Conservation (phyloP, 1,140 invertebrate genomes). For the Achatina immaculata region DNA sequence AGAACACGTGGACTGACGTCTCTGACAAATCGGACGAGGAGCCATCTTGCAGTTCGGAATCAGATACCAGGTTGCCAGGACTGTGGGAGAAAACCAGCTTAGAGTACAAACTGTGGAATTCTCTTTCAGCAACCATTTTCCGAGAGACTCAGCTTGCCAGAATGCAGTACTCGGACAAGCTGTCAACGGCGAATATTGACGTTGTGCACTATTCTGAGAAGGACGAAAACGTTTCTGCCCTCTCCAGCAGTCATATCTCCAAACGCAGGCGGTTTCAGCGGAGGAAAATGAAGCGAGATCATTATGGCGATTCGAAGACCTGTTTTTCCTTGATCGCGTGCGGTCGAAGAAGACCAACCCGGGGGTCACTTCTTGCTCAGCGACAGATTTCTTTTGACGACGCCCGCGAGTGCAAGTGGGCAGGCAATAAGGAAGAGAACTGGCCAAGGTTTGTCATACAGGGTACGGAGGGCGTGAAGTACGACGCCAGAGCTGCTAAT, state of each 20-base stretch:
- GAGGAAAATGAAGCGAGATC: background rate
- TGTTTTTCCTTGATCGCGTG: background rate
- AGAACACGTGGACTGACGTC: background rate
- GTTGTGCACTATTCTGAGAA: background rate
- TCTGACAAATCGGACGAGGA: background rate
- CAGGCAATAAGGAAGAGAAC: background rate
- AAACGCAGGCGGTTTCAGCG: background rate
- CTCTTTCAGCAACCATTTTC: background rate
- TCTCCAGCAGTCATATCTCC: background rate
- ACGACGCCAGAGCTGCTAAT: background rate
- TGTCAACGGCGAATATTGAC: background rate
- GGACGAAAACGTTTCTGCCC: background rate
- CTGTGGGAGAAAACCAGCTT: background rate
- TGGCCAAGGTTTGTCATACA: background rate
- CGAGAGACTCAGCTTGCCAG: background rate
- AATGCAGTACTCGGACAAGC: background rate
- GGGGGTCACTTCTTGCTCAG: too few species aligned
- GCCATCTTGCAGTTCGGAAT: background rate
- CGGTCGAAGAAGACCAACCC: background rate
- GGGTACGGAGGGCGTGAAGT: background rate
- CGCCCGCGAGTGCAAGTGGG: background rate
- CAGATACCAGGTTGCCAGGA: background rate
- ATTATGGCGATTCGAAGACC: background rate
- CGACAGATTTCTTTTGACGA: background rate
- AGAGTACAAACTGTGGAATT: conserved; percentile 1